A percentile compares a stretch with the other conserved stretches of the same genome.
These are phyloP conservation scores for Acheta domesticus DNA, from an alignment of 2,888 invertebrate species.

Conservation along the genomic window DNA sequence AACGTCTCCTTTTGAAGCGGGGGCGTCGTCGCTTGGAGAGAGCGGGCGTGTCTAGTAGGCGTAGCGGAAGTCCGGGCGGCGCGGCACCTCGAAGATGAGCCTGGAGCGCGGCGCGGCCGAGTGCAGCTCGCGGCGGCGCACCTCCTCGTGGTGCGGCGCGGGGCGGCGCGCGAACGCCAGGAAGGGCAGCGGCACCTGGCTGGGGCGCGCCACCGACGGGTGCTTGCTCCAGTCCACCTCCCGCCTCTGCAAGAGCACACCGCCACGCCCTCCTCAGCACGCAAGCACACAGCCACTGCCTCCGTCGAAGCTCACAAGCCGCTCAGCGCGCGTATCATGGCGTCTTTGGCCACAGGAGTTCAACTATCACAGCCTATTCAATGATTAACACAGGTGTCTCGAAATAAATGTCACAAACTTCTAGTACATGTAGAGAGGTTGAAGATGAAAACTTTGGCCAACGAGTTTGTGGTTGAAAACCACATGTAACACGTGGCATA, in stretches of 20 bases:
- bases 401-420: no score
- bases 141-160: conserved; percentile 44
- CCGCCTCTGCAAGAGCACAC: conserved; percentile 63
- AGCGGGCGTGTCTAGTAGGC: neutral
- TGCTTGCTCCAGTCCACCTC: conserved; percentile 84
- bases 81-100: neutral
- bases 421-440: no score
- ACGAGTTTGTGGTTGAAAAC: no score
- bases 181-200: conserved; percentile 77
- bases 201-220: conserved; percentile 81
- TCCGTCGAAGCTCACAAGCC: conserved; percentile 39
- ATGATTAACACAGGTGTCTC: no score
- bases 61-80: conserved; percentile 18
- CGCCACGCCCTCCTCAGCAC: conserved; percentile 34
- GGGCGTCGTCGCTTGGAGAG: no score
- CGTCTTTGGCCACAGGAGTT: no score
- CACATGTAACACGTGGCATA: no score
- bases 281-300: conserved; percentile 22
- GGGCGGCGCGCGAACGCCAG: conserved; percentile 62
- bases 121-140: conserved; percentile 48
- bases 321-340: no score
- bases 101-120: conserved; percentile 11
- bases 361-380: no score
- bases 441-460: no score
- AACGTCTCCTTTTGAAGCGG: no score